phyloP scores from a whole-genome alignment of 2,797 vertebrate genomes.

The Cuculus canorus region DNA sequence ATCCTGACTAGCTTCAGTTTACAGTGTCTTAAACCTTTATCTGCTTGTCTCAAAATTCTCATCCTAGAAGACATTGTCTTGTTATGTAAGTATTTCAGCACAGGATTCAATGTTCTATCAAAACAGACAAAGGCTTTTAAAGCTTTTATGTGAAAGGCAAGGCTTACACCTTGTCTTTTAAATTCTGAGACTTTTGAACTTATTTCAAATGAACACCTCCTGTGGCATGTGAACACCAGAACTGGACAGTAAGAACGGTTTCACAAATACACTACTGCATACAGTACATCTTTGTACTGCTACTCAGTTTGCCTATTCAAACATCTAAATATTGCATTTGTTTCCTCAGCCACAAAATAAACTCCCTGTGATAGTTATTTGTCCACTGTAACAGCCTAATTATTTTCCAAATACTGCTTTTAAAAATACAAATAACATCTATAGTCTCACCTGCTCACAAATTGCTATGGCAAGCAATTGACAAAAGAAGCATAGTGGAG shows the following conservation, averaged over 20 bases:
- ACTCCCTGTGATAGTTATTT: neutral
- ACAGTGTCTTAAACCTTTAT: neutral
- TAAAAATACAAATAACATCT: neutral
- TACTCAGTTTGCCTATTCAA: neutral
- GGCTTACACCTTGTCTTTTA: neutral
- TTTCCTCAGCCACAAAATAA: neutral
- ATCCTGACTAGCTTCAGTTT: neutral
- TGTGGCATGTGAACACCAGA: neutral
- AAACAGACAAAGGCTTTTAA: neutral
- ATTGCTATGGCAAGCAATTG: neutral
- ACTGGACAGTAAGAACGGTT: neutral
- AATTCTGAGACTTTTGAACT: neutral
- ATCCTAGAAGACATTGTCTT: neutral
- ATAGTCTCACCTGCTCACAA: neutral
- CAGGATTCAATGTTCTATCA: neutral
- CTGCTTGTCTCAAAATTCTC: neutral
- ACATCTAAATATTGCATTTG: neutral
- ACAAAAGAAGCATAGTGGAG: neutral
- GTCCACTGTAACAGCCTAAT: neutral
- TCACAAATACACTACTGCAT: neutral
- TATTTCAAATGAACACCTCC: neutral
- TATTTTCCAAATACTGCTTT: neutral
- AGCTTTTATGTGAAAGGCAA: neutral
- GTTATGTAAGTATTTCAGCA: neutral
- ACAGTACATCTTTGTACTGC: neutral